phyloP scores from a whole-genome alignment of 2,888 invertebrate genomes.

The Mystacides longicornis region DNA sequence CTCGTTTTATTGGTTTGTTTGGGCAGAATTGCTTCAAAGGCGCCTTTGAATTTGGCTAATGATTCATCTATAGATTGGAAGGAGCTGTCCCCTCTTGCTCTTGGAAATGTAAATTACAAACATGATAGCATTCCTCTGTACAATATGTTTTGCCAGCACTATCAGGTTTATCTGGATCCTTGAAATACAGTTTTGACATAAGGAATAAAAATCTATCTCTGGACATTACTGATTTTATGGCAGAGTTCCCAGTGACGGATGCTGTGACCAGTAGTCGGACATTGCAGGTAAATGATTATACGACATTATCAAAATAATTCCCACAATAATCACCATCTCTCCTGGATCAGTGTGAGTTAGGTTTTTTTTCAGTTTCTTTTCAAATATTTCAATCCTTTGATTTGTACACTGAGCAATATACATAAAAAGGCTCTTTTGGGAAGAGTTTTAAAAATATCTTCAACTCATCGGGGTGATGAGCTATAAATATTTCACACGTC shows the following conservation, averaged over 20 bases:
- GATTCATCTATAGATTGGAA: not conserved
- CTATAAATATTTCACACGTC: too few species aligned
- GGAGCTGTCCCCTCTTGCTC: not conserved
- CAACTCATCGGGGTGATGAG: too few species aligned
- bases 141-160: not conserved
- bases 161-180: not conserved
- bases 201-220: not conserved
- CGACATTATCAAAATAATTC: not conserved
- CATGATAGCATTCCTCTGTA: not conserved
- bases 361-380: not conserved
- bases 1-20: not conserved
- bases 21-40: not conserved
- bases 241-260: not conserved
- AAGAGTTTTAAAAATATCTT: not conserved
- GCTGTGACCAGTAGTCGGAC: not conserved
- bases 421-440: not conserved
- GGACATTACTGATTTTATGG: not conserved
- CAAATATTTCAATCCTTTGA: not conserved
- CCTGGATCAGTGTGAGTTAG: not conserved
- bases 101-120: not conserved
- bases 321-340: not conserved
- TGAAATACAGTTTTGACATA: not conserved
- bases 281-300: not conserved
- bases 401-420: not conserved
- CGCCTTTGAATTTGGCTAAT: not conserved